Conservation (phyloP, 2,888 invertebrate species). For the Aquatica leii region DNA sequence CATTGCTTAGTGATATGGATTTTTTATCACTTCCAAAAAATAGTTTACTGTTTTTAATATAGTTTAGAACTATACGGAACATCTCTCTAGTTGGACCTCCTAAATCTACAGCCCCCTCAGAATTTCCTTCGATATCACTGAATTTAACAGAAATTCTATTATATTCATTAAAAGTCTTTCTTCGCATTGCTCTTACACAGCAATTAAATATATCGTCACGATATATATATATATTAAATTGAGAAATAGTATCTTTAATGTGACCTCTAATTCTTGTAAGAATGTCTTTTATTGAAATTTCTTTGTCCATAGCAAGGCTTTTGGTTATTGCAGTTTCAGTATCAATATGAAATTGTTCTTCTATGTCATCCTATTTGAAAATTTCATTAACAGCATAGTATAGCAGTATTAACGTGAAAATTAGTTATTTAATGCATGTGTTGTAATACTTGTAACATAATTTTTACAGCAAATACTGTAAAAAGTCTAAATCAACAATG, state of each 20-base stretch:
- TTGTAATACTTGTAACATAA: too few species aligned
- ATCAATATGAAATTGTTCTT: too few species aligned
- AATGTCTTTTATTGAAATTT: too few species aligned
- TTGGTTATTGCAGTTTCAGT: too few species aligned
- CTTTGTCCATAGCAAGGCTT: too few species aligned
- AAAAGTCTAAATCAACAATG: too few species aligned
- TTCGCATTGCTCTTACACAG: not conserved
- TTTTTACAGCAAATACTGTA: too few species aligned
- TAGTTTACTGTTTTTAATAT: not conserved
- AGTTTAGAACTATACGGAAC: not conserved
- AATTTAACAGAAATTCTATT: not conserved
- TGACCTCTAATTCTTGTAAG: too few species aligned
- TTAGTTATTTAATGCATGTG: too few species aligned
- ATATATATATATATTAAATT: not conserved
- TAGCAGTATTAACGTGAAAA: too few species aligned
- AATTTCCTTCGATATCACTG: not conserved
- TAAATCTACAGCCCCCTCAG: not conserved
- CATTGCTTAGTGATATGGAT: not conserved
- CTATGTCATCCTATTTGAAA: too few species aligned
- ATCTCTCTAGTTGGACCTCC: not conserved
- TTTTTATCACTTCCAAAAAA: not conserved
- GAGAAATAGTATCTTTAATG: not conserved
- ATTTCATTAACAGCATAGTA: too few species aligned
- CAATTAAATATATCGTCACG: conserved; percentile 4
- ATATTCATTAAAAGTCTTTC: not conserved